Evolutionary conservation across 2,113 vertebrate genomes (phyloP).

Genomic region (Cryptotis parvus): DNA sequence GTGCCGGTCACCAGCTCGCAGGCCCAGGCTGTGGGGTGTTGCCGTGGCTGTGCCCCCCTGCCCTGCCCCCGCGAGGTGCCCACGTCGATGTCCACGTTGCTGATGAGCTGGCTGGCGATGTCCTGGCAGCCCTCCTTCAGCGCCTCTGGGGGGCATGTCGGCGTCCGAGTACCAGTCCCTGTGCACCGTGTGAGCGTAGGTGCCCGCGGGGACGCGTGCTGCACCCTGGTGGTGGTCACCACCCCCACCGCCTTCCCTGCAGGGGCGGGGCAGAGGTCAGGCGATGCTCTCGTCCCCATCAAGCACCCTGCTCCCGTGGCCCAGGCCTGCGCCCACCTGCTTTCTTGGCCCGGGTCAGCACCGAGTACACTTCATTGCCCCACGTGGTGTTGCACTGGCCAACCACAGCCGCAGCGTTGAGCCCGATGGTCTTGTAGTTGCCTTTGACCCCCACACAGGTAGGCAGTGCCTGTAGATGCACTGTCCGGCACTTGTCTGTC

Average conservation of each 20-base stretch:
- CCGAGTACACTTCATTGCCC: slow-evolving; percentile 93
- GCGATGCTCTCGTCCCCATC: no score
- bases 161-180: slow-evolving; percentile 95
- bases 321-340: slow-evolving; percentile 77
- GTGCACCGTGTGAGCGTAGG: slow-evolving; percentile 93
- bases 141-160: slow-evolving; percentile 89
- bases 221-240: slow-evolving; percentile 95
- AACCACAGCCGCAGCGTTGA: slow-evolving; percentile 89
- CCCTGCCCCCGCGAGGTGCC: slow-evolving; percentile 15
- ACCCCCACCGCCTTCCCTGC: slow-evolving; percentile 96
- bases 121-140: slow-evolving; percentile 90
- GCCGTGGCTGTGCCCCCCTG: not conserved
- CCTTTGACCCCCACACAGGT: slow-evolving; percentile 96
- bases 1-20: no score
- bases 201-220: slow-evolving; percentile 95
- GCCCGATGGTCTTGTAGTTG: slow-evolving; percentile 92
- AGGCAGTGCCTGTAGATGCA: slow-evolving; percentile 95
- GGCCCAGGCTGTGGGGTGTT: not conserved
- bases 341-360: slow-evolving; percentile 93
- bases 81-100: slow-evolving; percentile 96
- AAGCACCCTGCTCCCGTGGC: no score
- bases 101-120: slow-evolving; percentile 93
- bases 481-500: slow-evolving; percentile 96
- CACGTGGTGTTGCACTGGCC: slow-evolving; percentile 90
- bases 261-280: not conserved